Evolutionary conservation across 2,888 invertebrate genomes (phyloP).

Genomic region (Drosophila prolongata): DNA sequence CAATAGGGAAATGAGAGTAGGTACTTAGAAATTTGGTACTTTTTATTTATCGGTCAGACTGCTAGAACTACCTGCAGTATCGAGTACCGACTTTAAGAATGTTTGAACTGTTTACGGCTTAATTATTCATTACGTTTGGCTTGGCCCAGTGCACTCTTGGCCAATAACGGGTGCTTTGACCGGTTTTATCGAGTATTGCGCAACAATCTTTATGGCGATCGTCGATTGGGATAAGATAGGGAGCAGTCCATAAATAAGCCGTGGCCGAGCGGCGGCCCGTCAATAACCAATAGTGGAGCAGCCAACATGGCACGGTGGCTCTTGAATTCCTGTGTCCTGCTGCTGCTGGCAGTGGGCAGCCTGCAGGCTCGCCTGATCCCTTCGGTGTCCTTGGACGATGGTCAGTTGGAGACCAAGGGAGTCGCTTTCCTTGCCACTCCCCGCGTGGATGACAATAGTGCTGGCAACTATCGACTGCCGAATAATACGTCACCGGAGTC

Average conservation of each 20-base stretch:
- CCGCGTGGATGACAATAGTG: conserved; percentile 52
- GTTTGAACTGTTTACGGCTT: conserved; percentile 15
- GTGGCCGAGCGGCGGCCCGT: background rate
- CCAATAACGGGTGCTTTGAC: conserved; percentile 12
- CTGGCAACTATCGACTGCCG: conserved; percentile 85
- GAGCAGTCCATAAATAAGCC: conserved; percentile 51
- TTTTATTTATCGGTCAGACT: background rate
- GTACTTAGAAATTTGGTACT: background rate
- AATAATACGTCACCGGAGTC: conserved; percentile 85
- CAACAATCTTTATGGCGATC: conserved; percentile 53
- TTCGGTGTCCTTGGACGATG: conserved; percentile 27
- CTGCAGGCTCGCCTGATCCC: conserved; percentile 50
- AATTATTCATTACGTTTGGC: conserved; percentile 2
- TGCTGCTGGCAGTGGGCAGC: conserved; percentile 37
- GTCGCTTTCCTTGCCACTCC: conserved; percentile 4
- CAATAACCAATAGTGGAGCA: conserved; percentile 27
- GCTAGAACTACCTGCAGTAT: background rate
- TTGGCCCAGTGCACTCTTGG: conserved; percentile 16
- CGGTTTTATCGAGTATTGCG: conserved; percentile 25
- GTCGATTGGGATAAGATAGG: conserved; percentile 47
- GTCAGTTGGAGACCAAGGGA: conserved; percentile 59
- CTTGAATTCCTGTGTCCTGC: conserved; percentile 32
- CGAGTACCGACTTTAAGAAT: background rate
- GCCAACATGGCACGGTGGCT: conserved; percentile 54
- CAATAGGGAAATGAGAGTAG: background rate